phyloP scores from a whole-genome alignment of 1,140 invertebrate genomes.

The Leptoteleia sp. region DNA sequence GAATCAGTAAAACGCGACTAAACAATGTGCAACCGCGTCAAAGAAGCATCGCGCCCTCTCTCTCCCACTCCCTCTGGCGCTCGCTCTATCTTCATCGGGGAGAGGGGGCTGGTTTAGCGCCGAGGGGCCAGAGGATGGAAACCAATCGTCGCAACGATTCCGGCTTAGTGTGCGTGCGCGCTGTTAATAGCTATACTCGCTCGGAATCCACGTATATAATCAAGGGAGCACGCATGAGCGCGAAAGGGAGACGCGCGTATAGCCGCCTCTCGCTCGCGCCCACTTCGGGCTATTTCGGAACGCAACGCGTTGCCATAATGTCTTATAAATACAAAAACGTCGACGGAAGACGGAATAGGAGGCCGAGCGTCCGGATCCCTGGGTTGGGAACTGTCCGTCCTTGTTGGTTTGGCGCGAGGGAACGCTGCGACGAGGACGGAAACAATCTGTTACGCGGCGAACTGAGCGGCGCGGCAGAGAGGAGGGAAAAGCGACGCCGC shows the following conservation, averaged over 20 bases:
- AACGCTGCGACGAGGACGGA: constrained; percentile 15
- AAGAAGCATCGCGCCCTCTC: constrained; percentile 33
- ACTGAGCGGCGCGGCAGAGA: constrained; percentile 25
- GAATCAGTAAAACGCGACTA: constrained; percentile 71
- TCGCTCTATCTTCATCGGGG: neutral
- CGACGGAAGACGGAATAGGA: constrained; percentile 40
- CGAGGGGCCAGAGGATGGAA: constrained; percentile 68
- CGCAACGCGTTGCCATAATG: constrained; percentile 53
- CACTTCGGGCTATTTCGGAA: constrained; percentile 39
- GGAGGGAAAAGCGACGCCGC: constrained; percentile 28
- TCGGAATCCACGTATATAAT: constrained; percentile 25
- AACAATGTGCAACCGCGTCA: constrained; percentile 52
- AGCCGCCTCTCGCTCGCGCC: constrained; percentile 17
- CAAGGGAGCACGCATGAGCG: constrained; percentile 41
- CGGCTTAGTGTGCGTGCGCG: constrained; percentile 34
- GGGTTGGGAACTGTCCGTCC: constrained; percentile 29
- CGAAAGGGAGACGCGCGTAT: neutral
- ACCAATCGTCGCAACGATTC: constrained; percentile 77
- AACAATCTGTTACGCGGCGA: constrained; percentile 25
- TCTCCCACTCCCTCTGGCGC: constrained; percentile 5
- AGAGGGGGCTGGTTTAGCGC: constrained; percentile 32
- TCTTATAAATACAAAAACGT: constrained; percentile 37
- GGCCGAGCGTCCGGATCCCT: constrained; percentile 44
- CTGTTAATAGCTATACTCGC: constrained; percentile 29
- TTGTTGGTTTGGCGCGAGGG: neutral